Evolutionary conservation across 2,113 vertebrate species (phyloP).

Genomic region (Anarhynchus alexandrinus): DNA sequence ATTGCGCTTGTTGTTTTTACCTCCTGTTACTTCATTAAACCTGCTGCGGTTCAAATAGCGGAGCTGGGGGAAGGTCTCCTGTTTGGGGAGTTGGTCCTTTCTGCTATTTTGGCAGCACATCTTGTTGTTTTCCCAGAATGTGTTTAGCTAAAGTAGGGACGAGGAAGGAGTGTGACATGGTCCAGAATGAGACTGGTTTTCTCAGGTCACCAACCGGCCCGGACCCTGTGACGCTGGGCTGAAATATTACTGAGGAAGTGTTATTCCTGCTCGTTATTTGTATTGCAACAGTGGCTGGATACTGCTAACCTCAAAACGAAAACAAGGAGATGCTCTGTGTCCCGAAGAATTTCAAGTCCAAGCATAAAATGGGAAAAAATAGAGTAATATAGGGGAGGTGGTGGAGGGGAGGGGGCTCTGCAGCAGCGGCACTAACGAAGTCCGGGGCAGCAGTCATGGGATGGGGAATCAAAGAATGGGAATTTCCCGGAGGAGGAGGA

Average conservation of each 20-base stretch:
- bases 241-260: neutral
- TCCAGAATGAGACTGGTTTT: slow-evolving; percentile 5
- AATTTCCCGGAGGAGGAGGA: neutral
- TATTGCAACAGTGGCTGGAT: neutral
- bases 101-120: slow-evolving; percentile 58
- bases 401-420: neutral
- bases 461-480: neutral
- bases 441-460: neutral
- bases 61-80: neutral
- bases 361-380: neutral
- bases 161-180: neutral
- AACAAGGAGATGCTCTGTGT: neutral
- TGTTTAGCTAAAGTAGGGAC: neutral
- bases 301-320: neutral
- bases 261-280: neutral
- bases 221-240: neutral
- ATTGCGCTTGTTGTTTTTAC: neutral
- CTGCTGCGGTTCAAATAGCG: rapidly evolving
- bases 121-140: slow-evolving; percentile 23
- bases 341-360: neutral
- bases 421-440: neutral
- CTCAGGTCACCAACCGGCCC: slow-evolving; percentile 30
- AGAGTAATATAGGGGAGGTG: rapidly evolving
- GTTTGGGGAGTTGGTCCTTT: slow-evolving; percentile 25
- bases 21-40: neutral